These are phyloP conservation scores for Emydura subglobosa DNA, from an alignment of 2,113 vertebrate genomes.

Conservation along the genomic window DNA sequence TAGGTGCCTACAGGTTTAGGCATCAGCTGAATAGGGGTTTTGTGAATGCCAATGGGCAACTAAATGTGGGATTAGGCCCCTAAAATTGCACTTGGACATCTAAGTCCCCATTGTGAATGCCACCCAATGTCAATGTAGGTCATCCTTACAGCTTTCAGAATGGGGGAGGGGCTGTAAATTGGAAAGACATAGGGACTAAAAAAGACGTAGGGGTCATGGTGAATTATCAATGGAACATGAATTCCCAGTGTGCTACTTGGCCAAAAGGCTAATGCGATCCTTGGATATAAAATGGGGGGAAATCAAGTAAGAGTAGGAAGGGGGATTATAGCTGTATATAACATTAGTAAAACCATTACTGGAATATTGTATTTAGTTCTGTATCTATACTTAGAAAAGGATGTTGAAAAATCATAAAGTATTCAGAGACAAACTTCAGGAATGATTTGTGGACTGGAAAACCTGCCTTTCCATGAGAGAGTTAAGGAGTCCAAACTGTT, in stretches of 20 bases:
- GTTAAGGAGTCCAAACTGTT: background rate
- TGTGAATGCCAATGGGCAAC: background rate
- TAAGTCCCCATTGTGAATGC: background rate
- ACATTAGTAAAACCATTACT: background rate
- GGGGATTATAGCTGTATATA: background rate
- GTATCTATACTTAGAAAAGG: background rate
- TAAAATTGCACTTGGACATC: background rate
- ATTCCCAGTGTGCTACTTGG: background rate
- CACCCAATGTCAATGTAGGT: background rate
- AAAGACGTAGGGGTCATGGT: background rate
- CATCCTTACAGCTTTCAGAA: background rate
- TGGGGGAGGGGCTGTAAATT: background rate
- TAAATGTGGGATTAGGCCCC: background rate
- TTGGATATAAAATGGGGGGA: background rate
- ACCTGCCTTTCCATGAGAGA: background rate
- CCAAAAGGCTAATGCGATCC: background rate
- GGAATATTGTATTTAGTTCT: background rate
- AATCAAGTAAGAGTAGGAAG: background rate
- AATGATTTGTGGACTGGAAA: slow-evolving; percentile 29
- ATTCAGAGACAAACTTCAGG: background rate
- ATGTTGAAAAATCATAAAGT: background rate
- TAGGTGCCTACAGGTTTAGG: background rate
- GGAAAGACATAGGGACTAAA: background rate
- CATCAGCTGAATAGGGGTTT: background rate
- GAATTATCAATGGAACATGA: background rate